Conservation (phyloP, 2,797 vertebrate species). For the Schizopygopsis pylzovi region DNA sequence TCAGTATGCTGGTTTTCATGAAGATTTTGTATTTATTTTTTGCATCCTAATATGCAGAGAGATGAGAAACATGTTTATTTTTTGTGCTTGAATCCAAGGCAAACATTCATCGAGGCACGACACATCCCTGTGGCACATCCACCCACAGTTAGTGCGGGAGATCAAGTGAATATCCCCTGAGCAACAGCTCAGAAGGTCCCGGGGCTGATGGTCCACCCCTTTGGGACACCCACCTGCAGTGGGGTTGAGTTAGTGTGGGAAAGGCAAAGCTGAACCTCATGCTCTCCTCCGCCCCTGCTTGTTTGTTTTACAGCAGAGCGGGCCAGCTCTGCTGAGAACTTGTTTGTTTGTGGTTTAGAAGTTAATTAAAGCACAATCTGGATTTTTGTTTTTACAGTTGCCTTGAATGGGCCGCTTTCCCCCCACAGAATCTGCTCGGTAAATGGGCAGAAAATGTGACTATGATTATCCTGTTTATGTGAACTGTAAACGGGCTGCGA, state of each 20-base stretch:
- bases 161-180: constrained; percentile 9
- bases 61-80: background rate
- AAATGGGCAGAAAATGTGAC: constrained; percentile 67
- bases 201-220: constrained; percentile 28
- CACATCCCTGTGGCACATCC: background rate
- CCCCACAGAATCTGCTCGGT: constrained; percentile 48
- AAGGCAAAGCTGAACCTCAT: constrained; percentile 75
- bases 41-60: background rate
- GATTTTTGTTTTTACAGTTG: constrained; percentile 79
- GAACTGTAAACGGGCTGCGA: constrained; percentile 70
- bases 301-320: constrained; percentile 85
- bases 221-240: constrained; percentile 71
- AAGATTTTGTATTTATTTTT: background rate
- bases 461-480: constrained; percentile 74
- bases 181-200: background rate
- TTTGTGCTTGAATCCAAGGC: background rate
- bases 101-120: constrained; percentile 12
- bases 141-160: background rate
- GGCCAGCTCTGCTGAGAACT: constrained; percentile 76
- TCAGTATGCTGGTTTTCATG: background rate
- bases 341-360: constrained; percentile 81
- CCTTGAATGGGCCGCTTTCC: constrained; percentile 65
- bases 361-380: constrained; percentile 82
- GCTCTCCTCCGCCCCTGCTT: constrained; percentile 74
- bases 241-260: constrained; percentile 77